Conservation (phyloP, 1,140 invertebrate species). For the Tetranychus cinnabarinus region DNA sequence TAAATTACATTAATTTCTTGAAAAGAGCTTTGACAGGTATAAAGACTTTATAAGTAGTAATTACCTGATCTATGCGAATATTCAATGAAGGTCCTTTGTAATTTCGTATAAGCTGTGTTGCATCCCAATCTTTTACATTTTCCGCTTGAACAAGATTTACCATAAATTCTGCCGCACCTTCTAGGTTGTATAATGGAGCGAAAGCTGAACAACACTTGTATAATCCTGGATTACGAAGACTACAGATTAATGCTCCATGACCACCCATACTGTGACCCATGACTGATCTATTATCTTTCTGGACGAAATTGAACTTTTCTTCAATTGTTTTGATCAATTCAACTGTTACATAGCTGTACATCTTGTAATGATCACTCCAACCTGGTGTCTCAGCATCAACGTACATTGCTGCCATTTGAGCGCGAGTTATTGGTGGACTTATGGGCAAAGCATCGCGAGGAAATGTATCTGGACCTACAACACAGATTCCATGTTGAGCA, state of each 20-base stretch:
- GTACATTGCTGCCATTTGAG: conserved; percentile 88
- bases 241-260: conserved; percentile 61
- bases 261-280: conserved; percentile 62
- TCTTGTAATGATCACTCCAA: conserved; percentile 80
- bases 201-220: conserved; percentile 87
- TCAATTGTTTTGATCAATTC: conserved; percentile 27
- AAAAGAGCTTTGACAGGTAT: too few species aligned
- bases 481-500: conserved; percentile 48
- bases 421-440: conserved; percentile 49
- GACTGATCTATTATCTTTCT: conserved; percentile 5
- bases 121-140: conserved; percentile 66
- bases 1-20: too few species aligned
- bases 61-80: conserved; percentile 57
- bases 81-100: conserved; percentile 62
- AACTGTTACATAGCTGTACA: conserved; percentile 87
- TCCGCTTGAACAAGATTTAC: conserved; percentile 51
- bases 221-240: conserved; percentile 66
- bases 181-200: conserved; percentile 79
- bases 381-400: conserved; percentile 69
- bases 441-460: conserved; percentile 62
- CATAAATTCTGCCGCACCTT: conserved; percentile 55
- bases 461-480: conserved; percentile 85
- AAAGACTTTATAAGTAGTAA: neutral
- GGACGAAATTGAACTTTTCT: conserved; percentile 8
- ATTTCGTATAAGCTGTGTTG: conserved; percentile 49